Evolutionary conservation across 2,113 vertebrate species (phyloP).

Genomic region (Ptychochromis oligacanthus): DNA sequence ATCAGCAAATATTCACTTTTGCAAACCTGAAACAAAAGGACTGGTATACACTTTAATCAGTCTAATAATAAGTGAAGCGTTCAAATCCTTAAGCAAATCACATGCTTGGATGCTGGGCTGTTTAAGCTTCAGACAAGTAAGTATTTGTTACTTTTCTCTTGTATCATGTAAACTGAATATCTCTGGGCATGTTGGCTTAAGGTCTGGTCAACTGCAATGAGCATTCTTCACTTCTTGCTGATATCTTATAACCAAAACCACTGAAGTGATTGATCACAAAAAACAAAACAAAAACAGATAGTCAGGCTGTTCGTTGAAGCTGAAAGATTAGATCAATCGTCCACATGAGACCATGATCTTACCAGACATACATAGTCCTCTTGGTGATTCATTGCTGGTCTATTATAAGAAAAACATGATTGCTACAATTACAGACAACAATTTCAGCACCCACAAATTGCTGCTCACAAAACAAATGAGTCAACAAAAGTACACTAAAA

Average conservation of each 20-base stretch:
- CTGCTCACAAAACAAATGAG: neutral
- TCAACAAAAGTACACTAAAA: slow-evolving; percentile 23
- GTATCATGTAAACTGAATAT: accelerated
- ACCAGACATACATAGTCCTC: neutral
- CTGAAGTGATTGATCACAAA: neutral
- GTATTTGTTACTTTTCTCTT: neutral
- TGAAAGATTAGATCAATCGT: neutral
- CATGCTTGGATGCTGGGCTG: neutral
- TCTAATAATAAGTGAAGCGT: neutral
- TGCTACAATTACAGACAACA: slow-evolving; percentile 19
- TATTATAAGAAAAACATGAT: slow-evolving; percentile 9
- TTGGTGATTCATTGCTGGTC: slow-evolving; percentile 15
- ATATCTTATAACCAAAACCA: neutral
- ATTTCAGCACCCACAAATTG: slow-evolving; percentile 2
- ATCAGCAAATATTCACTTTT: neutral
- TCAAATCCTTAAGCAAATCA: neutral
- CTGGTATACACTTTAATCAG: neutral
- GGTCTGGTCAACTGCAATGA: neutral
- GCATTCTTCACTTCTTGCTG: neutral
- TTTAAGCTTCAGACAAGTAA: neutral
- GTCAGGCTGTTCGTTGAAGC: accelerated
- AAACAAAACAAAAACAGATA: neutral
- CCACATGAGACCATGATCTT: neutral
- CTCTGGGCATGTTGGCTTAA: neutral
- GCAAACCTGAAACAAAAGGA: neutral